Conservation (phyloP, 2,113 vertebrate genomes). For the Edolisoma coerulescens region DNA sequence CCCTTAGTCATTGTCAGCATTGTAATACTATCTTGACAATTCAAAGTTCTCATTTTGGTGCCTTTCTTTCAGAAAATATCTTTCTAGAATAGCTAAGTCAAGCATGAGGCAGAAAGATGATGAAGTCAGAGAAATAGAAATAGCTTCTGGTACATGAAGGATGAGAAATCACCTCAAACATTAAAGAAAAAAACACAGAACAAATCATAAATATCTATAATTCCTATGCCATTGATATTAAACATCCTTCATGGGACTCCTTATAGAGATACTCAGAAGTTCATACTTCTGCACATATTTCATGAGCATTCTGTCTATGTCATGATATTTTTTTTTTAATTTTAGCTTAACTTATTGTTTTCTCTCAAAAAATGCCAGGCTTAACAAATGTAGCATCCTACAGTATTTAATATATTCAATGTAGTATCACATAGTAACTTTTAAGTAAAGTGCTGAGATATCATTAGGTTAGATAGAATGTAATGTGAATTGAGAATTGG, state of each 20-base stretch:
- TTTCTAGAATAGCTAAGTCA: neutral
- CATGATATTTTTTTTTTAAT: neutral
- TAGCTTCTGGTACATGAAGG: neutral
- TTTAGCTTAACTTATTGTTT: neutral
- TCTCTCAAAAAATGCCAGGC: neutral
- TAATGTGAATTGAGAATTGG: neutral
- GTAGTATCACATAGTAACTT: neutral
- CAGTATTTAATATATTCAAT: neutral
- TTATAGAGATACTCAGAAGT: neutral
- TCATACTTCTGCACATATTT: neutral
- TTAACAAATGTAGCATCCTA: neutral
- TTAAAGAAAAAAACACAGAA: neutral
- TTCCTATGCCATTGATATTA: neutral
- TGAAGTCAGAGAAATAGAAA: neutral
- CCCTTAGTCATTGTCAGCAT: accelerated
- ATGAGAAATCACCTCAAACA: neutral
- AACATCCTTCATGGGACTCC: accelerated
- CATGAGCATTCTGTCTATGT: neutral
- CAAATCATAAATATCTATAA: neutral
- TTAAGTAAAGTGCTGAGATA: neutral
- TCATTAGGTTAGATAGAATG: neutral
- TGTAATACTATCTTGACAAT: neutral
- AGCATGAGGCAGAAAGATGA: neutral
- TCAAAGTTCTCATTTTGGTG: neutral
- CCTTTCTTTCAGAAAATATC: neutral